phyloP scores from a whole-genome alignment of 1,140 invertebrate genomes.

The Bombus balteatus region DNA sequence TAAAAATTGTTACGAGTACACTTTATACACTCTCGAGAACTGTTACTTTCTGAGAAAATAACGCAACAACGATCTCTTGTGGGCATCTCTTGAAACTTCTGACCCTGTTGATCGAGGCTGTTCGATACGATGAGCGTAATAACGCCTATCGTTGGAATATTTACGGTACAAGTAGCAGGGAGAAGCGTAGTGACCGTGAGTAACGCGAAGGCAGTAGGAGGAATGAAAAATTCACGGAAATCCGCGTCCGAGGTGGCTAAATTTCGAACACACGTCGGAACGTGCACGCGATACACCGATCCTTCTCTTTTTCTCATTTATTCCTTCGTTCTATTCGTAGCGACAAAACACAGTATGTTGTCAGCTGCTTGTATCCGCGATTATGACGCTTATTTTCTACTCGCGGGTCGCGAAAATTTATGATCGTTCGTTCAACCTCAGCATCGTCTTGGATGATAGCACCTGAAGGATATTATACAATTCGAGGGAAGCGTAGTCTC shows the following conservation, averaged over 20 bases:
- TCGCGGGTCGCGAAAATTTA: conserved; percentile 23
- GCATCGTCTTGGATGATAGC: background rate
- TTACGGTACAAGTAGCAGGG: conserved; percentile 29
- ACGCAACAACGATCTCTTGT: background rate
- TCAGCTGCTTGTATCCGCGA: conserved; percentile 17
- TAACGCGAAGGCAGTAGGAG: conserved; percentile 26
- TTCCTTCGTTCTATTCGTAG: background rate
- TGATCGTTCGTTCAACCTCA: background rate
- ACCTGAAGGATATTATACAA: conserved; percentile 2
- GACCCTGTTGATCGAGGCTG: background rate
- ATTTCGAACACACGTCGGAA: conserved; percentile 2
- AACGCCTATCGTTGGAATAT: conserved; percentile 25
- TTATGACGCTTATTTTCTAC: conserved; percentile 23
- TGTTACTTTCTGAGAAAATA: background rate
- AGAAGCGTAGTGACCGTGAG: conserved; percentile 33
- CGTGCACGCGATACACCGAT: conserved; percentile 13
- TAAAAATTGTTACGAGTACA: background rate
- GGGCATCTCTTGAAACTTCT: background rate
- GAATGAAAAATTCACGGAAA: conserved; percentile 39
- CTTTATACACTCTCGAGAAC: background rate
- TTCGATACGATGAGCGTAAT: conserved; percentile 30
- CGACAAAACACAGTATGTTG: conserved; percentile 10
- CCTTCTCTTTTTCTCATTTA: background rate
- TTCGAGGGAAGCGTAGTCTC: background rate
- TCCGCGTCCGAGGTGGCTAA: background rate